phyloP scores from a whole-genome alignment of 2,888 invertebrate genomes.

The Tetranychus truncatus region DNA sequence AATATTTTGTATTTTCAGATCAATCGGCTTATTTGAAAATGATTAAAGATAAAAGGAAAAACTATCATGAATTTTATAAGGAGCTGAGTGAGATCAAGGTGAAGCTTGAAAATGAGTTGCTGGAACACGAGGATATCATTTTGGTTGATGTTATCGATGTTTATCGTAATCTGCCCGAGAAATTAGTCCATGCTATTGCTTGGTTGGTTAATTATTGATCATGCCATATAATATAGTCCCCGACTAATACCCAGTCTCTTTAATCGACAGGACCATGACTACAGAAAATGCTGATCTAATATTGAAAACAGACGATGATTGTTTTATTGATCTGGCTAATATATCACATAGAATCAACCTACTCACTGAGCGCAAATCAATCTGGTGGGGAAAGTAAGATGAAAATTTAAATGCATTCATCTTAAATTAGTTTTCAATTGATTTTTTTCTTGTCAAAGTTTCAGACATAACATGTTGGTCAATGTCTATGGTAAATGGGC shows the following conservation, averaged over 20 bases:
- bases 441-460: slow-evolving; percentile 26
- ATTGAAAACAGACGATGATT: slow-evolving; percentile 34
- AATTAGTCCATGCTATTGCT: slow-evolving; percentile 12
- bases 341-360: slow-evolving; percentile 27
- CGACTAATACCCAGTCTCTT: background rate
- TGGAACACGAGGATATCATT: slow-evolving; percentile 13
- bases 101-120: background rate
- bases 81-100: background rate
- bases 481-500: slow-evolving; percentile 33
- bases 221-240: background rate
- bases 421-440: background rate
- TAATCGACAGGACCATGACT: background rate
- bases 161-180: slow-evolving; percentile 19
- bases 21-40: background rate
- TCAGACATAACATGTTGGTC: slow-evolving; percentile 32
- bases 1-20: background rate
- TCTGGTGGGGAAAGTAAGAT: slow-evolving; percentile 21
- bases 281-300: slow-evolving; percentile 24
- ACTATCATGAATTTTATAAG: background rate
- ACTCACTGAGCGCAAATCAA: background rate
- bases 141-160: slow-evolving; percentile 16
- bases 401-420: background rate
- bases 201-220: background rate
- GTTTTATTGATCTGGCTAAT: slow-evolving; percentile 29
- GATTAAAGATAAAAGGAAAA: background rate